A percentile compares a stretch with the other conserved stretches of the same genome.
These are phyloP conservation scores for Indri indri DNA, from an alignment of 2,113 vertebrate species.

Conservation along the genomic window DNA sequence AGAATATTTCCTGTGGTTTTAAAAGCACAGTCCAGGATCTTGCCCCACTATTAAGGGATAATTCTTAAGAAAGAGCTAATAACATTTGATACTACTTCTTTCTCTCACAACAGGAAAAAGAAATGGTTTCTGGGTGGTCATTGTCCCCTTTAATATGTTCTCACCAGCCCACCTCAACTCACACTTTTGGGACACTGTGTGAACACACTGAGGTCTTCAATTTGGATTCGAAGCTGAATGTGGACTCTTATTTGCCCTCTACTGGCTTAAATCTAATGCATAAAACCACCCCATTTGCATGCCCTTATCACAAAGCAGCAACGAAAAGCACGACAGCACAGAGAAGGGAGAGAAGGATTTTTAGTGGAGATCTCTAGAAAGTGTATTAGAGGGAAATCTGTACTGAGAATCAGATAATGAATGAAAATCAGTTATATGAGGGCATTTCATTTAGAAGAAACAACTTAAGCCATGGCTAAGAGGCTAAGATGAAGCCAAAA, in stretches of 20 bases:
- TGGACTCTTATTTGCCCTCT: neutral
- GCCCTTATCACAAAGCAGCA: neutral
- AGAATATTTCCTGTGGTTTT: neutral
- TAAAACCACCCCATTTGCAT: neutral
- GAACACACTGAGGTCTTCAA: neutral
- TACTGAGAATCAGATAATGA: neutral
- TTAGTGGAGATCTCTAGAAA: neutral
- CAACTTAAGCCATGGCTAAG: neutral
- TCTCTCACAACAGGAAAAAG: neutral
- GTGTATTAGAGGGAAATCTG: neutral
- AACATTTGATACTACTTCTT: neutral
- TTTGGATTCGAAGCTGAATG: neutral
- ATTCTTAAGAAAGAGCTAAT: neutral
- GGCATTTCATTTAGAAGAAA: neutral
- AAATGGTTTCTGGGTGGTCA: neutral
- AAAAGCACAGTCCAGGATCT: neutral
- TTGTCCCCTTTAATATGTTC: neutral
- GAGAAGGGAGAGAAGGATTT: neutral
- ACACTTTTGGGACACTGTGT: neutral
- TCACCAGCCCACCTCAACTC: neutral
- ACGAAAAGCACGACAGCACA: neutral
- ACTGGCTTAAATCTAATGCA: neutral
- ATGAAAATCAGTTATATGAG: neutral
- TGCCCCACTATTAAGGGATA: neutral
- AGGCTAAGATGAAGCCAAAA: neutral